Evolutionary conservation across 2,888 invertebrate genomes (phyloP).

Genomic region (Sclerodermus sp.): DNA sequence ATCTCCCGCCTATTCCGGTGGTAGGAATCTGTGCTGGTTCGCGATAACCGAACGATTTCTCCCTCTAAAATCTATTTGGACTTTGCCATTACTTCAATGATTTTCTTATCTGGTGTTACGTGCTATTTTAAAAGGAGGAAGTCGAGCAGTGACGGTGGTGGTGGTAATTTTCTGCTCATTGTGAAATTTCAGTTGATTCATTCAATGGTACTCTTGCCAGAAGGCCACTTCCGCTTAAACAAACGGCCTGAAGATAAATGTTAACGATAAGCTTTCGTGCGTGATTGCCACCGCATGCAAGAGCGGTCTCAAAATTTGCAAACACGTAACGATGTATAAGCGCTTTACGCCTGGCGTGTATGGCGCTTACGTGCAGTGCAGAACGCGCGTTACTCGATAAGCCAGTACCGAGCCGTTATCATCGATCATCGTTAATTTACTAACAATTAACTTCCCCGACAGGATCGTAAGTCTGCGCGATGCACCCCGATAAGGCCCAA

Average conservation of each 20-base stretch:
- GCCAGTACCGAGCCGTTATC: conserved; percentile 26
- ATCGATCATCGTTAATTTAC: conserved; percentile 34
- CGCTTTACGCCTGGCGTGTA: not conserved
- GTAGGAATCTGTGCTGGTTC: too few relatives aligned
- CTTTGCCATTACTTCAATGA: too few relatives aligned
- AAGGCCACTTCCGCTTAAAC: too few relatives aligned
- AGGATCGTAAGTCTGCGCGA: conserved; percentile 2
- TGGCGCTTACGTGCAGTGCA: conserved; percentile 12
- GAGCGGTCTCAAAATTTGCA: conserved; percentile 28
- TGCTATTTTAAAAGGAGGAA: too few relatives aligned
- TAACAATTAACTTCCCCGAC: not conserved
- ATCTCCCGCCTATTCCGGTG: too few relatives aligned
- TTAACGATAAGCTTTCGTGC: not conserved
- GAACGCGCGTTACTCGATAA: conserved; percentile 17
- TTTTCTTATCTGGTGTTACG: too few relatives aligned
- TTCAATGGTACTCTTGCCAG: too few relatives aligned
- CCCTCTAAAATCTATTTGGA: too few relatives aligned
- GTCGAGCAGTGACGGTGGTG: too few relatives aligned
- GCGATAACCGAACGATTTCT: too few relatives aligned
- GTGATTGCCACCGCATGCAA: conserved; percentile 10
- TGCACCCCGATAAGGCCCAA: conserved; percentile 10
- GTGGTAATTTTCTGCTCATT: too few relatives aligned
- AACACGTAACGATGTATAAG: conserved; percentile 29
- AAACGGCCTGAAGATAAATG: not conserved
- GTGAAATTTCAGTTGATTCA: too few relatives aligned